A percentile compares a stretch with the other conserved stretches of the same genome.
phyloP scores from a whole-genome alignment of 2,797 vertebrate species.

The Hydrolagus colliei region DNA sequence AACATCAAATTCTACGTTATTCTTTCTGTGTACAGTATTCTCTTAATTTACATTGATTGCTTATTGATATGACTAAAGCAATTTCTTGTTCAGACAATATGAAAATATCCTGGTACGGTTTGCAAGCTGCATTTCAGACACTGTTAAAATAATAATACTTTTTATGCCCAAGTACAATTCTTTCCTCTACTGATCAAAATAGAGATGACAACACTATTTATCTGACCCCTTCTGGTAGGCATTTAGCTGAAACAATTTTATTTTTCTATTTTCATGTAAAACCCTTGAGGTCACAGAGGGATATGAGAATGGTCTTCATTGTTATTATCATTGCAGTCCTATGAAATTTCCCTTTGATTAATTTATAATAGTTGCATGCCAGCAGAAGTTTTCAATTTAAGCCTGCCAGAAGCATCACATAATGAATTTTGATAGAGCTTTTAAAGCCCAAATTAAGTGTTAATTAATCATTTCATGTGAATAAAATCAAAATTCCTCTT shows the following conservation, averaged over 20 bases:
- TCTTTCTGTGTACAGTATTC: not conserved
- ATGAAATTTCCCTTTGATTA: slow-evolving; percentile 47
- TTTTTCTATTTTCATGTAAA: slow-evolving; percentile 30
- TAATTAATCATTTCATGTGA: slow-evolving; percentile 42
- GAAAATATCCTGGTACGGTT: not conserved
- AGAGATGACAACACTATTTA: not conserved
- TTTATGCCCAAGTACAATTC: not conserved
- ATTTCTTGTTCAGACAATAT: not conserved
- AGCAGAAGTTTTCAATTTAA: slow-evolving; percentile 36
- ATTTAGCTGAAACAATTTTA: slow-evolving; percentile 46
- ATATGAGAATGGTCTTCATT: slow-evolving; percentile 42
- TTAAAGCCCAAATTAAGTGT: slow-evolving; percentile 43
- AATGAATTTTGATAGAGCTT: slow-evolving; percentile 39
- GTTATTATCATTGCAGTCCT: slow-evolving; percentile 36
- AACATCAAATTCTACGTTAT: not conserved
- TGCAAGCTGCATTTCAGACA: not conserved
- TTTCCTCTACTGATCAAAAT: not conserved
- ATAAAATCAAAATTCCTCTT: not conserved
- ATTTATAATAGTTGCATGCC: slow-evolving; percentile 41
- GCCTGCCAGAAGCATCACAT: slow-evolving; percentile 35
- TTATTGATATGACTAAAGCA: not conserved
- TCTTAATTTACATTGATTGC: not conserved
- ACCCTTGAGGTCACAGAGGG: not conserved
- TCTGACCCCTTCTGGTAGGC: too few species aligned
- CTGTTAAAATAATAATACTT: not conserved